Conservation (phyloP, 2,797 vertebrate genomes). For the Gallinago nigripennis region DNA sequence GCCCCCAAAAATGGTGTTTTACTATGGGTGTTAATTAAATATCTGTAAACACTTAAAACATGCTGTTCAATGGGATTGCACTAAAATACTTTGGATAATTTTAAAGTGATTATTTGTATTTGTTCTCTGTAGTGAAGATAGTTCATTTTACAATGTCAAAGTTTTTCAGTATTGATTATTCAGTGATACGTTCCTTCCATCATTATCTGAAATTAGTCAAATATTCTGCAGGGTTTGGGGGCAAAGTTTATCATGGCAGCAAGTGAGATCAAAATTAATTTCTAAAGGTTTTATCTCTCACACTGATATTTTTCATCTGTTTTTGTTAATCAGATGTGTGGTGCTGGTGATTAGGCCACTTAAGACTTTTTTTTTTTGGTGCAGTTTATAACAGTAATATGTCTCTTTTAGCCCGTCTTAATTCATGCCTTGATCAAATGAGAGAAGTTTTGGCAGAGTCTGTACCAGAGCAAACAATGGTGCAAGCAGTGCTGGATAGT, state of each 20-base stretch:
- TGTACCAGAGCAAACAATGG: constrained; percentile 86
- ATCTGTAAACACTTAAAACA: not conserved
- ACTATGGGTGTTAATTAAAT: not conserved
- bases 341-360: not conserved
- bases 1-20: not conserved
- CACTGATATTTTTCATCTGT: not conserved
- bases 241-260: not conserved
- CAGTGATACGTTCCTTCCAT: not conserved
- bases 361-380: not conserved
- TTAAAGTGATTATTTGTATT: not conserved
- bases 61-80: not conserved
- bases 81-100: not conserved
- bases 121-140: not conserved
- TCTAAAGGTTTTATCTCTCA: not conserved
- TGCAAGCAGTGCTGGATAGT: constrained; percentile 84
- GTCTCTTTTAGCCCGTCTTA: constrained; percentile 84
- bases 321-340: not conserved
- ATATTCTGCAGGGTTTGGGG: not conserved
- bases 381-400: constrained; percentile 26
- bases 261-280: not conserved
- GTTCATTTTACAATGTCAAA: not conserved
- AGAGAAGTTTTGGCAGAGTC: constrained; percentile 89
- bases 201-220: not conserved
- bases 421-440: constrained; percentile 96
- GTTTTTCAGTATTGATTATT: not conserved